Evolutionary conservation across 2,113 vertebrate genomes (phyloP), one percentile per base, ranked within the genome.

Genomic region (Eulemur rufifrons): DNA sequence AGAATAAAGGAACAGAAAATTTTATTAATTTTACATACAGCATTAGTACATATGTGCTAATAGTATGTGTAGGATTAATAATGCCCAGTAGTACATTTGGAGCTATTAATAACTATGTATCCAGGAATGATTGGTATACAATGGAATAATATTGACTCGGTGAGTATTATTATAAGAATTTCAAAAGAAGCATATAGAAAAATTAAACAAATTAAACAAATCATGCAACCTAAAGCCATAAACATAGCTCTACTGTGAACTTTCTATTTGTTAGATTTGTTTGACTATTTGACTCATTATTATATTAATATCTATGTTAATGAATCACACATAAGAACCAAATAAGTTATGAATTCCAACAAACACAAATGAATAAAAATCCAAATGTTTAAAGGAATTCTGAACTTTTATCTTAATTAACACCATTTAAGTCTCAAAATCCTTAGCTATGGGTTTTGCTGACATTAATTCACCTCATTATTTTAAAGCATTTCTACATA

Each of bases 341-440:
- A 93, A 83, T 15, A 89, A 86, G 15, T 39, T 85, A 68, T 47
- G 74, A 50, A 78, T 73, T 86, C 23, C 27, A 82, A 78, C 27
- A 92, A 82, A 74, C 96, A 37, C 9, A 52, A 93, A 69, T 50
- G 5, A 69, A 89, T 68, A 78, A 74, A 92, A 87, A 71, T 34
- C 0, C 4, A 69, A 69, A 9, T 47, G 2, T 66, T 77, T 69
- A 34, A 32, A 92, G 74, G 23, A 87, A 90, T 87, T 88, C 52
- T 74, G 63, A 95, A 89, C 12, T 94, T 92, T 54, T 34, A 8
- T 39, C 91, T 61, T 92, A 91, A 96, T 95, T 94, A 95, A 86
- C 42, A 50, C 2, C 20, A 4, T 25, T 76, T 18, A 96, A 89
- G 8, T 89, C 47, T 78, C 27, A 83, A 34, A 93, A 56, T 80